Conservation (phyloP, 30 jellyfish, hydroid and myxozoan genomes). For the Sanderia malayensis region DNA sequence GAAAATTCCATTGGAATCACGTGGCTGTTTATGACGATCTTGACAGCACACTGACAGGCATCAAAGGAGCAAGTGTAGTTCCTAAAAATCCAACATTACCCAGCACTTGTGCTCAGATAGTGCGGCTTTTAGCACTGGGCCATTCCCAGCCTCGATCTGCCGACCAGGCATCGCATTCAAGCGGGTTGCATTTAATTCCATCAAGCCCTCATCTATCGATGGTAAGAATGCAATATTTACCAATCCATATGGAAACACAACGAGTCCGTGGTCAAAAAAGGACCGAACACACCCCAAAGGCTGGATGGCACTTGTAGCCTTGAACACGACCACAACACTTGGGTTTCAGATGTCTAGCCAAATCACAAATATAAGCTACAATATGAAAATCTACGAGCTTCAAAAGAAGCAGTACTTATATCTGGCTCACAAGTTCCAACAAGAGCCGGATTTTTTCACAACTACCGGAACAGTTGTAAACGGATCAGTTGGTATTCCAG, state of each 20-base stretch:
- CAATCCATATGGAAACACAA: conserved; percentile 59
- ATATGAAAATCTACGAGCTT: conserved; percentile 59
- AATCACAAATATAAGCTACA: conserved; percentile 70
- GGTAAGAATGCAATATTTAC: conserved; percentile 53
- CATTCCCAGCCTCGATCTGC: conserved; percentile 73
- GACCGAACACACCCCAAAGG: too few species aligned
- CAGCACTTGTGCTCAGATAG: conserved; percentile 42
- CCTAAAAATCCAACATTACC: conserved; percentile 69
- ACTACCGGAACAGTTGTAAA: conserved; percentile 41
- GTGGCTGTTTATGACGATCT: conserved; percentile 69
- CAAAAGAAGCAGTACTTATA: conserved; percentile 41
- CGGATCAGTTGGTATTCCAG: conserved; percentile 62
- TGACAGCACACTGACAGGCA: conserved; percentile 74
- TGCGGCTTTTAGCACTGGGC: conserved; percentile 54
- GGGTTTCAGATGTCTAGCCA: conserved; percentile 67
- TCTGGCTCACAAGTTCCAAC: conserved; percentile 56
- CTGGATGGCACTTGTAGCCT: conserved; percentile 62
- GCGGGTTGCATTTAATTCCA: conserved; percentile 67
- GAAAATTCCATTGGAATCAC: conserved; percentile 56
- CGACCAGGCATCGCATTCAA: conserved; percentile 50
- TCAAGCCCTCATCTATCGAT: conserved; percentile 69
- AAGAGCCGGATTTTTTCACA: conserved; percentile 86
- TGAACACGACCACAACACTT: conserved; percentile 39
- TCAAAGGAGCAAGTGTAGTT: conserved; percentile 48
- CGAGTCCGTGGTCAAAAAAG: conserved; percentile 72